Percentiles rank a stretch among this genome's conserved stretches.
These are phyloP conservation scores for Pseudanteris insignis DNA, from an alignment of 2,888 invertebrate species.

Conservation along the genomic window DNA sequence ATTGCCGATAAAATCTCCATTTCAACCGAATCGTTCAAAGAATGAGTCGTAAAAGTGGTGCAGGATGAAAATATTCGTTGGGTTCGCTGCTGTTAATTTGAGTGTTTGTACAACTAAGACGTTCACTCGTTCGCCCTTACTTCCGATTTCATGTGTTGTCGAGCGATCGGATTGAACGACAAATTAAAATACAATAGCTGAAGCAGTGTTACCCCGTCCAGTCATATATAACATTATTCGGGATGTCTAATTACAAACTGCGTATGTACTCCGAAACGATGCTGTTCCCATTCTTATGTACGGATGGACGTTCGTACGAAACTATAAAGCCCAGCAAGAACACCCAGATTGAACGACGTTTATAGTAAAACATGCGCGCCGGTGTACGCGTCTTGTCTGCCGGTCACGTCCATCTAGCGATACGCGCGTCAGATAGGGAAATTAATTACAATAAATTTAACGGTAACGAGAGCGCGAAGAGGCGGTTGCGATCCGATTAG, in stretches of 20 bases:
- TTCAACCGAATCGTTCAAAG: conserved; percentile 23
- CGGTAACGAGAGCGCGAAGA: conserved; percentile 62
- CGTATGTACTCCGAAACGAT: conserved; percentile 57
- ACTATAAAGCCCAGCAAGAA: conserved; percentile 45
- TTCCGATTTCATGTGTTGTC: conserved; percentile 35
- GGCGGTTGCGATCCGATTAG: conserved; percentile 30
- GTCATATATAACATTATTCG: conserved; percentile 66
- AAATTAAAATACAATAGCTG: conserved; percentile 66
- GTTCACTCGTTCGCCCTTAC: conserved; percentile 21
- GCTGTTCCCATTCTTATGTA: conserved; percentile 59
- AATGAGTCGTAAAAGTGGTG: conserved; percentile 14
- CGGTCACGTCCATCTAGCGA: conserved; percentile 55
- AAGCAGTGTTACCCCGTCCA: conserved; percentile 60
- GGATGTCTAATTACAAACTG: conserved; percentile 66
- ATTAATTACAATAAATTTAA: conserved; percentile 67
- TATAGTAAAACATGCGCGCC: conserved; percentile 46
- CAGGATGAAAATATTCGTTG: conserved; percentile 9
- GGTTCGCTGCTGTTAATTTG: conserved; percentile 34
- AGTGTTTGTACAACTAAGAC: conserved; percentile 6
- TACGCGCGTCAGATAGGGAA: conserved; percentile 61
- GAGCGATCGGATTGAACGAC: conserved; percentile 38
- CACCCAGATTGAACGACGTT: conserved; percentile 55
- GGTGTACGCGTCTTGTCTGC: conserved; percentile 45
- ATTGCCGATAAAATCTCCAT: conserved; percentile 16
- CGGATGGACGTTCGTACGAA: conserved; percentile 48